Percentiles rank a stretch among this genome's conserved stretches.
Evolutionary conservation across 2,113 vertebrate species (phyloP).

Genomic region (Trematocara stigmaticum): DNA sequence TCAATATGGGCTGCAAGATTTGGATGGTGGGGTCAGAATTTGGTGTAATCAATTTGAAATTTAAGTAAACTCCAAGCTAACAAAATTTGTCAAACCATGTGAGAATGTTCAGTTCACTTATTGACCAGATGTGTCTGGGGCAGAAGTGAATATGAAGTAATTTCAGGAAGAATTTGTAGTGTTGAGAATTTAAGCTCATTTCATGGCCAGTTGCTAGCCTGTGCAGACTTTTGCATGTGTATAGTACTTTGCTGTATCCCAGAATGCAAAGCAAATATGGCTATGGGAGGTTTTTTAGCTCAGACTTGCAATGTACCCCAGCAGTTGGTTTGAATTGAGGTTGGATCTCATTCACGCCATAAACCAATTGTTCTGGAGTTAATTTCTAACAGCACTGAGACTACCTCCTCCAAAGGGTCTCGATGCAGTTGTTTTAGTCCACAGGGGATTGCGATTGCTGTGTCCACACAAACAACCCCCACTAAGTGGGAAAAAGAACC

Average conservation of each 20-base stretch:
- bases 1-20: neutral
- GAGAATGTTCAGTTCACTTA: neutral
- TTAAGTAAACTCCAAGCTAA: neutral
- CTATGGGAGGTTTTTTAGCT: neutral
- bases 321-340: neutral
- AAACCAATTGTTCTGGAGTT: neutral
- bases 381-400: neutral
- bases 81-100: neutral
- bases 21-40: neutral
- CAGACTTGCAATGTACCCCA: neutral
- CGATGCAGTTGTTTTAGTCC: neutral
- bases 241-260: neutral
- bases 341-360: neutral
- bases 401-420: neutral
- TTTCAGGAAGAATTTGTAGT: neutral
- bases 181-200: neutral
- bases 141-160: neutral
- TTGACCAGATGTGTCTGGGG: neutral
- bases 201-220: neutral
- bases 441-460: neutral
- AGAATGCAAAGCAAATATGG: neutral
- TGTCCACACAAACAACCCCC: neutral
- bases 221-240: neutral
- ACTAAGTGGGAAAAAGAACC: neutral
- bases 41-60: neutral